These are phyloP conservation scores for Ophioninae sp. DNA, from an alignment of 2,888 invertebrate species.

Conservation along the genomic window DNA sequence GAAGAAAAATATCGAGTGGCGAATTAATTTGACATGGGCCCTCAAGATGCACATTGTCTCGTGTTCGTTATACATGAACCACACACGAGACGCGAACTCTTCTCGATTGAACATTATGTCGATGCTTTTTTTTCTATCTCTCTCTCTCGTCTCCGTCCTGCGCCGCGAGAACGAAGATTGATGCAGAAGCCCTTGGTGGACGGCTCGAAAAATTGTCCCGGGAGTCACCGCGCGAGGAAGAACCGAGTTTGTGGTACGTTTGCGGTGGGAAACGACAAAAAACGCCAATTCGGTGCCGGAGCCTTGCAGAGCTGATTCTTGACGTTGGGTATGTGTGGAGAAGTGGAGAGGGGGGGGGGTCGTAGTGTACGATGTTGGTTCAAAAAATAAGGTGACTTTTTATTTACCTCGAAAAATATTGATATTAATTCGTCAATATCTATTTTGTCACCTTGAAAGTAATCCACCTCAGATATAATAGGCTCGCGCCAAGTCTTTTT, in stretches of 20 bases:
- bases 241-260: slow-evolving; percentile 29
- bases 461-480: too few relatives aligned
- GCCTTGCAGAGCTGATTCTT: not conserved
- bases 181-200: slow-evolving; percentile 66
- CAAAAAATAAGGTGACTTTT: not conserved
- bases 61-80: slow-evolving; percentile 62
- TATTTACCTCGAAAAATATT: too few relatives aligned
- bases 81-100: slow-evolving; percentile 62
- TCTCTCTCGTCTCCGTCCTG: not conserved
- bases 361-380: not conserved
- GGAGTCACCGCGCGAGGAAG: slow-evolving; percentile 43
- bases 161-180: slow-evolving; percentile 68
- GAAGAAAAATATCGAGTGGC: slow-evolving; percentile 64
- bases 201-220: slow-evolving; percentile 66
- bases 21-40: slow-evolving; percentile 67
- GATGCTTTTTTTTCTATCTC: slow-evolving; percentile 62
- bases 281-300: slow-evolving; percentile 1
- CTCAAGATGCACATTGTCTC: slow-evolving; percentile 63
- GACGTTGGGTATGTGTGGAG: not conserved
- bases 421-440: too few relatives aligned
- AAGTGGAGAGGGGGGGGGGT: not conserved
- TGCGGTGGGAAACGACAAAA: slow-evolving; percentile 31
- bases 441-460: too few relatives aligned
- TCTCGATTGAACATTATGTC: slow-evolving; percentile 68
- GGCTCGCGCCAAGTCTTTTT: too few relatives aligned